Percentiles rank a stretch among this genome's conserved stretches.
Evolutionary conservation across 2,113 vertebrate species (phyloP).

Genomic region (Platichthys stellatus): DNA sequence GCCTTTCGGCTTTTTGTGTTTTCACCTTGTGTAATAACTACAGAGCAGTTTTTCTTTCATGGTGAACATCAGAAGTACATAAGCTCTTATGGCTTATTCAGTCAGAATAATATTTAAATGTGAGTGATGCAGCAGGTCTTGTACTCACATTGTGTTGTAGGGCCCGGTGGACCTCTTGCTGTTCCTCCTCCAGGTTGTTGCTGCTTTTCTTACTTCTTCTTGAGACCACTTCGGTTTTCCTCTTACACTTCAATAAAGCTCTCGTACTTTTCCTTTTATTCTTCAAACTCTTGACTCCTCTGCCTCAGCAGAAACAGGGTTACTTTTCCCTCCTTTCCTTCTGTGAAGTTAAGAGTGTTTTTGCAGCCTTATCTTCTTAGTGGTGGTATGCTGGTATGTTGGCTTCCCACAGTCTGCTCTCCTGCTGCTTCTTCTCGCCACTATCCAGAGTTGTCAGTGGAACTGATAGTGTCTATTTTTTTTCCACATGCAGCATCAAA

Average conservation of each 20-base stretch:
- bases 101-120: not conserved
- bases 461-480: slow-evolving; percentile 33
- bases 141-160: slow-evolving; percentile 73
- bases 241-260: not conserved
- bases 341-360: not conserved
- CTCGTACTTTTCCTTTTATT: not conserved
- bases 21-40: not conserved
- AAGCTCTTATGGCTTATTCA: accelerated
- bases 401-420: slow-evolving; percentile 44
- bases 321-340: not conserved
- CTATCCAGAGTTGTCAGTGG: slow-evolving; percentile 40
- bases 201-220: slow-evolving; percentile 31
- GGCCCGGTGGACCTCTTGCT: slow-evolving; percentile 61
- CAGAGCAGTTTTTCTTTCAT: not conserved
- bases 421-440: slow-evolving; percentile 36
- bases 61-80: not conserved
- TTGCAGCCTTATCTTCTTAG: slow-evolving; percentile 40
- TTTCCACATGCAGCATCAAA: slow-evolving; percentile 1
- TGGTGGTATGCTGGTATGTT: slow-evolving; percentile 45
- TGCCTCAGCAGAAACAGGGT: not conserved
- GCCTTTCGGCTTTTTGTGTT: not conserved
- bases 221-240: slow-evolving; percentile 3
- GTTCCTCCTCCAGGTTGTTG: slow-evolving; percentile 65
- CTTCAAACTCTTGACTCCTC: not conserved
- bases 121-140: not conserved